Conservation (phyloP, 2,888 invertebrate species). For the Cantharis rustica region DNA sequence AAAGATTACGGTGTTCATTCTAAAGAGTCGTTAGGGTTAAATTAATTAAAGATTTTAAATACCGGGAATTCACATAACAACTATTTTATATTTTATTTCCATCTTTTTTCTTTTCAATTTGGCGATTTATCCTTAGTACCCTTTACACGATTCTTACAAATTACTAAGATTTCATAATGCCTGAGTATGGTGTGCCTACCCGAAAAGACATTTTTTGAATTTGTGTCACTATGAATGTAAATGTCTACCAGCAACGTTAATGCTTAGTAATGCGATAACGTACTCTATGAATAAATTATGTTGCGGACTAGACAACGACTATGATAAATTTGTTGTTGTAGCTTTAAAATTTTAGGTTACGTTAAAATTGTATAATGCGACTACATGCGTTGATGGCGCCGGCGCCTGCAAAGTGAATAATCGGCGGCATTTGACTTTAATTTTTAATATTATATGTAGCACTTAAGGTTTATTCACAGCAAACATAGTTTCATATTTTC, state of each 20-base stretch:
- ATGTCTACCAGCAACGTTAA: background rate
- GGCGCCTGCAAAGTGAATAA: background rate
- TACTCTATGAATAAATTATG: background rate
- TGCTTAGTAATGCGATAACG: background rate
- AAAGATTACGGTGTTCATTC: too few species aligned
- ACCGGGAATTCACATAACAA: too few species aligned
- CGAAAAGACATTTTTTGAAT: too few species aligned
- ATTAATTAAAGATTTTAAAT: too few species aligned
- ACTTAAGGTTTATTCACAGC: background rate
- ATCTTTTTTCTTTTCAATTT: too few species aligned
- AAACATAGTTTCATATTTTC: background rate
- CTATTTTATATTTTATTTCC: too few species aligned
- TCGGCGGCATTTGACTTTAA: background rate
- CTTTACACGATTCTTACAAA: too few species aligned
- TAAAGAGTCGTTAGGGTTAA: too few species aligned
- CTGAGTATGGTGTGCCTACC: too few species aligned
- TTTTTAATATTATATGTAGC: background rate
- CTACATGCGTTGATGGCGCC: background rate
- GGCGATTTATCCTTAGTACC: too few species aligned
- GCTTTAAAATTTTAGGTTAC: background rate
- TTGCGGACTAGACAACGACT: background rate
- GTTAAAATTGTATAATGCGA: background rate
- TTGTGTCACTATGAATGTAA: too few species aligned
- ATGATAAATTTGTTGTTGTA: background rate
- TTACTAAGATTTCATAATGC: too few species aligned